phyloP scores from a whole-genome alignment of 2,888 invertebrate species.

The Bombyx huttoni region DNA sequence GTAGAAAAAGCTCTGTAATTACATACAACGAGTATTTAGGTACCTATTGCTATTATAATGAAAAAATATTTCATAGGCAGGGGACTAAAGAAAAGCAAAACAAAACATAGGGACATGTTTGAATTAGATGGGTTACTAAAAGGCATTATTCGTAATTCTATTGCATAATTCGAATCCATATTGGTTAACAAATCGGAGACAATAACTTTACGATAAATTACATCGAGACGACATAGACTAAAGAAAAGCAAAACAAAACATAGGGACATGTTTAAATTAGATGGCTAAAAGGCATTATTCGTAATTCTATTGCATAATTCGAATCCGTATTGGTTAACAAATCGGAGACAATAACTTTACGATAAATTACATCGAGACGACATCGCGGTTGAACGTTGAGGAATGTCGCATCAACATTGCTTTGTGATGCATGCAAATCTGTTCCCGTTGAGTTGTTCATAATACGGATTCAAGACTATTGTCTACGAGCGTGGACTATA shows the following conservation, averaged over 20 bases:
- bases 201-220: not conserved
- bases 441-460: constrained; percentile 16
- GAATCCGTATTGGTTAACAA: not conserved
- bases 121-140: not conserved
- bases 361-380: not conserved
- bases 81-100: not conserved
- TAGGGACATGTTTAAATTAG: not conserved
- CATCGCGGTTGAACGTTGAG: constrained; percentile 1
- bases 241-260: not conserved
- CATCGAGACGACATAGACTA: not conserved
- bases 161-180: not conserved
- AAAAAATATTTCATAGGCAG: not conserved
- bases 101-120: not conserved
- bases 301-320: not conserved
- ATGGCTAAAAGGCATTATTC: not conserved
- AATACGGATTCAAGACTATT: constrained; percentile 2
- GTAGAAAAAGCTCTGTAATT: too few relatives aligned
- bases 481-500: not conserved
- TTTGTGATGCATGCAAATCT: constrained; percentile 29
- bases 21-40: too few relatives aligned
- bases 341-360: not conserved
- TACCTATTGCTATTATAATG: not conserved
- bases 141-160: not conserved
- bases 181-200: not conserved
- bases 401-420: constrained; percentile 10